Evolutionary conservation across 2,113 vertebrate genomes (phyloP), one percentile per base, ranked within the genome.

Genomic region (Poicephalus gulielmi): DNA sequence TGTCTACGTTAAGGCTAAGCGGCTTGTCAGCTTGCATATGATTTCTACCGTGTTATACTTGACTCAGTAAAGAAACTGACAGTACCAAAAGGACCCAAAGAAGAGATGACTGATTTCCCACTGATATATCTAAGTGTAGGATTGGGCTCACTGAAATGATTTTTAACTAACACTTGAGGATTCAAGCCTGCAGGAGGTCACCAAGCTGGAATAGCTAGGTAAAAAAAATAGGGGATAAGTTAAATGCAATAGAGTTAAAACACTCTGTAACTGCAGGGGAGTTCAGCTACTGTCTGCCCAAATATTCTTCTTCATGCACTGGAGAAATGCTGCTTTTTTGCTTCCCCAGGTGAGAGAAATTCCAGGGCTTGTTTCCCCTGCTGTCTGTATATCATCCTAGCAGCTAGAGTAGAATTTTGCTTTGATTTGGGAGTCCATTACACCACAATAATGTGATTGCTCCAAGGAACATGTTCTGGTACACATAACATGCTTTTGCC

Each of bases 341-440:
- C 60, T 88, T 93, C 27, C 35, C 63, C 84, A 79, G 75, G 73
- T 94, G 88, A 60, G 33, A 88, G 35, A 92, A 90, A 78, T 88
- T 88, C 73, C 46, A 85, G 81, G 71, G 20, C 55, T 92, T 71
- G 33, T 86, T 93, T 83, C 24, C 62, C 66, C 37, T 86, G 27
- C 60, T 90, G 20, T 64, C 47, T 81, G 43, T 75, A 7, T 33
- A 68, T 81, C 80, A 88, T 63, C 57, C 66, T 52, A 71, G 60
- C 73, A 94, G 68, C 35, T 44, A 64, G 39, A 63, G 47, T 5
- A 88, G 20, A 93, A 75, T 80, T 86, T 55, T 86, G 17, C 66
- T 96, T 93, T 93, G 52, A 84, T 92, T 78, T 94, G 43, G 66
- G 64, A 82, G 66, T 83, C 83, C 86, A 62, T 76, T 92, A 69